A percentile compares a stretch with the other conserved stretches of the same genome.
These are phyloP conservation scores for Contarinia nasturtii DNA, from an alignment of 1,140 invertebrate species.

Conservation along the genomic window DNA sequence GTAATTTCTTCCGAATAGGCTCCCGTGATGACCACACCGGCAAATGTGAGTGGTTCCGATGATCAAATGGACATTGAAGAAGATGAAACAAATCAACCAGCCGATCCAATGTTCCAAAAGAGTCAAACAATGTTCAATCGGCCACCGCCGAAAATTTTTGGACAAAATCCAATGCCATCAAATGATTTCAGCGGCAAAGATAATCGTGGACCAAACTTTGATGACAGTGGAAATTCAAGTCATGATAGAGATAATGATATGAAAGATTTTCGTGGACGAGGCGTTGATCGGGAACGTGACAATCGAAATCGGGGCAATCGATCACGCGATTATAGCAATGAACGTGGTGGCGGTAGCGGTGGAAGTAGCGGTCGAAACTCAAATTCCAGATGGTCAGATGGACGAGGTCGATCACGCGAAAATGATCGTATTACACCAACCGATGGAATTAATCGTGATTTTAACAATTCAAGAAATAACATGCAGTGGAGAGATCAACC, in stretches of 20 bases:
- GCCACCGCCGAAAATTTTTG: slow-evolving; percentile 6
- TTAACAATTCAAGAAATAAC: not conserved
- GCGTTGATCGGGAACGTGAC: slow-evolving; percentile 9
- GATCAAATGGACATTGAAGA: slow-evolving; percentile 46
- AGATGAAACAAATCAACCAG: slow-evolving; percentile 27
- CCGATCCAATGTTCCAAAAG: slow-evolving; percentile 9
- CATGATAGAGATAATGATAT: slow-evolving; percentile 7
- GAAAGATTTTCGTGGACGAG: slow-evolving; percentile 9
- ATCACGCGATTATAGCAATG: slow-evolving; percentile 3
- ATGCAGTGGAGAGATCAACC: not conserved
- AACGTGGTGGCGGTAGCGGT: slow-evolving; percentile 3
- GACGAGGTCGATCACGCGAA: slow-evolving; percentile 5
- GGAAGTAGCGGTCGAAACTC: not conserved
- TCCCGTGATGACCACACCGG: not conserved
- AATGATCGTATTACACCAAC: slow-evolving; percentile 1
- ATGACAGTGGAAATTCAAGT: slow-evolving; percentile 4
- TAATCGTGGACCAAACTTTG: slow-evolving; percentile 3
- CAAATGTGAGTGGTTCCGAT: slow-evolving; percentile 21
- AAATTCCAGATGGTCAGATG: slow-evolving; percentile 7
- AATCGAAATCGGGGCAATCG: slow-evolving; percentile 5
- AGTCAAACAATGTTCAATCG: slow-evolving; percentile 20
- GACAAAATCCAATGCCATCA: slow-evolving; percentile 7
- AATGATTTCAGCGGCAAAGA: not conserved
- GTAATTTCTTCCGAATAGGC: too few relatives aligned
- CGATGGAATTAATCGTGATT: not conserved